A percentile compares a stretch with the other conserved stretches of the same genome.
Conservation (phyloP, 2,888 invertebrate species). For the Acrocera orbiculus region DNA sequence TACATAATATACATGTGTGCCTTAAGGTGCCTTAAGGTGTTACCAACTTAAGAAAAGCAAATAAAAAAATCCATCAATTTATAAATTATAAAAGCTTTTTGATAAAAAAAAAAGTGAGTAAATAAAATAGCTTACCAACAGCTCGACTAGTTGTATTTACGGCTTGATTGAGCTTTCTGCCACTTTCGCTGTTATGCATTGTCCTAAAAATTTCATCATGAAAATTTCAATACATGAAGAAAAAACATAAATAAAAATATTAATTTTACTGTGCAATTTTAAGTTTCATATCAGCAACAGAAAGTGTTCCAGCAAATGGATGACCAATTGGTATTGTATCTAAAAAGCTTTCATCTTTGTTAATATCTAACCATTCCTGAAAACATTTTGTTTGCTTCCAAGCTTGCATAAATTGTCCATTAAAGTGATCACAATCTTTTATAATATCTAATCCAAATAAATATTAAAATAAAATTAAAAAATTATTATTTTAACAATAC, state of each 20-base stretch:
- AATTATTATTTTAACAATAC: constrained; percentile 27
- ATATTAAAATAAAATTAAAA: background rate
- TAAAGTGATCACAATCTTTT: constrained; percentile 76
- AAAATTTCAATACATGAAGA: too few species aligned
- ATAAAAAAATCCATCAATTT: too few species aligned
- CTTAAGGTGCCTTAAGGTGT: too few species aligned
- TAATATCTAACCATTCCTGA: constrained; percentile 57
- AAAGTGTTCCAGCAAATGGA: constrained; percentile 87
- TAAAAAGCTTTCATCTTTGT: constrained; percentile 46
- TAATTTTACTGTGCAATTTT: constrained; percentile 70
- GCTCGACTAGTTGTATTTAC: constrained; percentile 81
- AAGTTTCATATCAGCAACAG: constrained; percentile 85
- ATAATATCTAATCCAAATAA: constrained; percentile 41
- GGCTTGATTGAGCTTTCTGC: constrained; percentile 82
- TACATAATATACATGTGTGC: too few species aligned
- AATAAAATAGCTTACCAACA: constrained; percentile 40
- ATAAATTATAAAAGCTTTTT: constrained; percentile 2
- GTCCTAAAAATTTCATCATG: constrained; percentile 52
- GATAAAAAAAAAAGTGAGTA: background rate
- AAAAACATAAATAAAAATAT: too few species aligned
- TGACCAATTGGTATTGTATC: constrained; percentile 62
- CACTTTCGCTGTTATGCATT: constrained; percentile 87
- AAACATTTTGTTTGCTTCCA: constrained; percentile 83
- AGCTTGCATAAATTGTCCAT: constrained; percentile 60
- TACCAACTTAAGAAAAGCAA: too few species aligned